Evolutionary conservation across 2,797 vertebrate genomes (phyloP).

Genomic region (Emydoidea blandingii): DNA sequence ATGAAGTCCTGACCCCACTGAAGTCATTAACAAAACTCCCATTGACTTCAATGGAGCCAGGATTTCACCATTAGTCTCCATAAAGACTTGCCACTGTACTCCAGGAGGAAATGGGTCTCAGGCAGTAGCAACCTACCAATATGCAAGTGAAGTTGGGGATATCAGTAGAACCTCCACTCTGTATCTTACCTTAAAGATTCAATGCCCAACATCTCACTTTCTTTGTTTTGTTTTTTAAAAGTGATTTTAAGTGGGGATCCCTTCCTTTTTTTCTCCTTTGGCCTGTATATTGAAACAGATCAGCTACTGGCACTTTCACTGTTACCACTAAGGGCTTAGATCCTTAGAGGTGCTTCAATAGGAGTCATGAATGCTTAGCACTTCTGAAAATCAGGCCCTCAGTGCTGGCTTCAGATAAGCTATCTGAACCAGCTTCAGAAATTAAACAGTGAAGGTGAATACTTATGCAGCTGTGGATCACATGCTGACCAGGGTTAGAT

Average conservation of each 20-base stretch:
- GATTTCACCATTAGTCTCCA: not conserved
- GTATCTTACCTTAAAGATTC: not conserved
- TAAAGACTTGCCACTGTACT: not conserved
- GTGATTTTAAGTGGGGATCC: not conserved
- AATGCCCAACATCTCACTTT: not conserved
- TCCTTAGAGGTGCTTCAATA: not conserved
- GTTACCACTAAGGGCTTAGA: not conserved
- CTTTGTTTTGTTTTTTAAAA: not conserved
- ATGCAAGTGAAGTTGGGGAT: not conserved
- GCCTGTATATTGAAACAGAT: not conserved
- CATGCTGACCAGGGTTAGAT: not conserved
- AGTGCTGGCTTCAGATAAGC: not conserved
- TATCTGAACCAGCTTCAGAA: not conserved
- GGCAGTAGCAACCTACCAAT: accelerated
- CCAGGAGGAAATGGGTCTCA: accelerated
- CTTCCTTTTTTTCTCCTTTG: not conserved
- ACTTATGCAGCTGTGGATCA: accelerated
- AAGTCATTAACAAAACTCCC: not conserved
- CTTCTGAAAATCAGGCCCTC: not conserved
- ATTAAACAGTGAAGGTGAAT: accelerated
- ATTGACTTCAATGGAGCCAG: not conserved
- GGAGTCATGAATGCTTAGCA: not conserved
- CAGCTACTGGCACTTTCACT: not conserved
- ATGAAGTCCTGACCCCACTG: not conserved
- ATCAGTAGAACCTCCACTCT: not conserved